These are phyloP conservation scores for Phaedon cochleariae DNA, from an alignment of 2,888 invertebrate genomes.

Conservation along the genomic window DNA sequence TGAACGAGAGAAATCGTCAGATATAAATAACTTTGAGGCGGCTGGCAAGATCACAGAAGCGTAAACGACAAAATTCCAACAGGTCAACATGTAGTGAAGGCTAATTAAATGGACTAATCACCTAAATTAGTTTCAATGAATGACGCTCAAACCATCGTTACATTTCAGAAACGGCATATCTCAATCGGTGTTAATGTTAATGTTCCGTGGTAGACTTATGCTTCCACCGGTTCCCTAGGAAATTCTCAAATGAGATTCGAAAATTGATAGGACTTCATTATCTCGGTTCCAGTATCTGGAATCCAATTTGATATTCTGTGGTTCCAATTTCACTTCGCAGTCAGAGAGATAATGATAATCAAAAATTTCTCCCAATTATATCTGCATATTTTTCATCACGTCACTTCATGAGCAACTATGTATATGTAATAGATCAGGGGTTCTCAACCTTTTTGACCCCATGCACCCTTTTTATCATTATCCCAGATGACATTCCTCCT, in stretches of 20 bases:
- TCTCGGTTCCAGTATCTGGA: neutral
- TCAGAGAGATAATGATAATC: too few species aligned
- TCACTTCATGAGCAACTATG: too few species aligned
- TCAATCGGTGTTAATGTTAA: neutral
- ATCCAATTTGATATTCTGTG: neutral
- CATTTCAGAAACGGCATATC: constrained; percentile 4
- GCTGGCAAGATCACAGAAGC: too few species aligned
- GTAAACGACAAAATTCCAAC: constrained; percentile 25
- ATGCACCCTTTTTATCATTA: too few species aligned
- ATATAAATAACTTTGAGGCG: too few species aligned
- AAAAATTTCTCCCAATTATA: too few species aligned
- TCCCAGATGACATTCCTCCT: too few species aligned
- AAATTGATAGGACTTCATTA: neutral
- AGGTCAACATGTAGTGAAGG: constrained; percentile 40
- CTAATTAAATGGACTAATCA: constrained; percentile 36
- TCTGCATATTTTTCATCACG: too few species aligned
- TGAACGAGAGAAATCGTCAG: too few species aligned
- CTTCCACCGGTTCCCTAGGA: neutral
- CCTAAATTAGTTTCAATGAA: constrained; percentile 35
- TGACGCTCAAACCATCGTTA: constrained; percentile 22
- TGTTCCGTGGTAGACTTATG: neutral
- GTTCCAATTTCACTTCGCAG: too few species aligned
- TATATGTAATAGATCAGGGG: too few species aligned
- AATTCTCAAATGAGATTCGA: neutral
- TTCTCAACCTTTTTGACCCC: too few species aligned